These are phyloP conservation scores for Hirtodrosophila alboralis DNA, from an alignment of 2,888 invertebrate genomes.

Conservation along the genomic window DNA sequence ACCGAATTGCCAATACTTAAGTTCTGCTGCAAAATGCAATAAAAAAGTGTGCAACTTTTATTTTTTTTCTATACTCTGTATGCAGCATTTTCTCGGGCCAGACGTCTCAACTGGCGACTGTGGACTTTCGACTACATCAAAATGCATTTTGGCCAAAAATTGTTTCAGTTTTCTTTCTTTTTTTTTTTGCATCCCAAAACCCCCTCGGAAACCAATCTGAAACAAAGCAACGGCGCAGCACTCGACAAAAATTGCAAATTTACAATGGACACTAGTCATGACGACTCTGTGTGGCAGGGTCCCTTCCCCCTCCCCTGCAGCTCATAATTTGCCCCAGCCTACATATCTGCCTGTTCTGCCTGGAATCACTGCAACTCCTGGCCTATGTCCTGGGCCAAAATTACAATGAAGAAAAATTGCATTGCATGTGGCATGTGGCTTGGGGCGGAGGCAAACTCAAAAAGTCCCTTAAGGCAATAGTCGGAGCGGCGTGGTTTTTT, in stretches of 20 bases:
- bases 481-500: conserved; percentile 67
- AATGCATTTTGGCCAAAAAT: conserved; percentile 73
- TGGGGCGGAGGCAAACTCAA: conserved; percentile 18
- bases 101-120: conserved; percentile 41
- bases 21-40: conserved; percentile 9
- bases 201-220: conserved; percentile 47
- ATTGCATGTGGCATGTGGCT: conserved; percentile 33
- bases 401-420: conserved; percentile 79
- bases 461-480: conserved; percentile 73
- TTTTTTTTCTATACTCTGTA: conserved; percentile 13
- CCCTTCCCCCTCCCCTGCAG: not conserved
- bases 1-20: conserved; percentile 47
- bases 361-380: conserved; percentile 24
- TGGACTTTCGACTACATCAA: conserved; percentile 65
- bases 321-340: conserved; percentile 67
- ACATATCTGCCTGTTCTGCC: not conserved
- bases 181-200: conserved; percentile 19
- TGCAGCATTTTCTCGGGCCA: conserved; percentile 35
- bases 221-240: conserved; percentile 66
- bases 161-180: conserved; percentile 33
- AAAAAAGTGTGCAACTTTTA: conserved; percentile 26
- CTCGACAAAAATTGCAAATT: conserved; percentile 75
- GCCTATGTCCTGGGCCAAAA: conserved; percentile 40
- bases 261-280: conserved; percentile 61
- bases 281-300: conserved; percentile 28